A percentile compares a stretch with the other conserved stretches of the same genome.
phyloP scores from a whole-genome alignment of 2,113 vertebrate species.

The Romanogobio albipinnatus region DNA sequence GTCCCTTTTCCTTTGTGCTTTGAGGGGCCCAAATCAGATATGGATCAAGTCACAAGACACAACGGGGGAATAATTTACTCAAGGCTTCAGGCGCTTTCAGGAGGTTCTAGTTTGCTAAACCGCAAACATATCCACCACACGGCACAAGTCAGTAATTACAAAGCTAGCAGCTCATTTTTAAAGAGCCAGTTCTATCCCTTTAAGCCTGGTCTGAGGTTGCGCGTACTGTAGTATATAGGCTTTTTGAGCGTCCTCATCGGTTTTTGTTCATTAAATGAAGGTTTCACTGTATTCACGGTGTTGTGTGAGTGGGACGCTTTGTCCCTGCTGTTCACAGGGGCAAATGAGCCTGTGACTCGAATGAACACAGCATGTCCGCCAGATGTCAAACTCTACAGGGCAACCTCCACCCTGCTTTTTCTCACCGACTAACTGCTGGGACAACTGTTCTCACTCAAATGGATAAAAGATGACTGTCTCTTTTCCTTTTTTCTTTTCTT shows the following conservation, averaged over 20 bases:
- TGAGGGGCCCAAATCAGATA: constrained; percentile 18
- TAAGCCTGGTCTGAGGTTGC: neutral
- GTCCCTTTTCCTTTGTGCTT: constrained; percentile 11
- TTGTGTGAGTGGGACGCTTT: constrained; percentile 37
- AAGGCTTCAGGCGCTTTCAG: constrained; percentile 13
- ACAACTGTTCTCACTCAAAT: constrained; percentile 78
- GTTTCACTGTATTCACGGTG: neutral
- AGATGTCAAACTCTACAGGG: constrained; percentile 45
- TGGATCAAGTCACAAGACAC: constrained; percentile 38
- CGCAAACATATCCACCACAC: neutral
- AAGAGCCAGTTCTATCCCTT: neutral
- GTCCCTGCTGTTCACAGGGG: constrained; percentile 33
- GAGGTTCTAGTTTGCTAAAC: neutral
- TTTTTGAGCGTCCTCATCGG: neutral
- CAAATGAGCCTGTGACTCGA: constrained; percentile 20
- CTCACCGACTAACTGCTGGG: constrained; percentile 61
- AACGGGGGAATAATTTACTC: constrained; percentile 1
- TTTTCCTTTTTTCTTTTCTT: constrained; percentile 47
- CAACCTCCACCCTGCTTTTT: constrained; percentile 39
- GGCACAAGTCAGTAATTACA: constrained; percentile 15
- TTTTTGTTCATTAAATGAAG: constrained; percentile 15
- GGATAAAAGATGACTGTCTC: constrained; percentile 78
- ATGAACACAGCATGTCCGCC: constrained; percentile 42
- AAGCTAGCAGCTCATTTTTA: constrained; percentile 9
- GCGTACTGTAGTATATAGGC: neutral